Evolutionary conservation across 1,140 invertebrate genomes (phyloP).

Genomic region (Cryptotermes secundus): DNA sequence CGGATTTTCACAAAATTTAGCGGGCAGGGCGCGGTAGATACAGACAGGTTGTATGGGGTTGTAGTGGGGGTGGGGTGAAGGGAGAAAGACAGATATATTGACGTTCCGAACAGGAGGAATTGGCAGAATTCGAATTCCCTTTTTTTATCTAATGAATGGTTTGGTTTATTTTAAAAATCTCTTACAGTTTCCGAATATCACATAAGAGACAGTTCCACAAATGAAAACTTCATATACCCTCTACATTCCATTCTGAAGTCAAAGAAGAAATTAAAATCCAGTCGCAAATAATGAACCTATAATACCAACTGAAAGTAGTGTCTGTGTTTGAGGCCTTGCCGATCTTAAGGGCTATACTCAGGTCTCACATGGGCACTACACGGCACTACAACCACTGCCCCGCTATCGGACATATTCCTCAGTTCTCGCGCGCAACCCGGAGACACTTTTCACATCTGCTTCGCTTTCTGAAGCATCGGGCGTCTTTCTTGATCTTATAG

Average conservation of each 20-base stretch:
- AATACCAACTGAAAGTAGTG: no score
- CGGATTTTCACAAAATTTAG: constrained; percentile 17
- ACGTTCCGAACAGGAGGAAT: background rate
- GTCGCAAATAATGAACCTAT: background rate
- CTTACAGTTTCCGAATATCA: background rate
- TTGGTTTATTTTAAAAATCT: constrained; percentile 18
- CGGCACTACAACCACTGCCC: no score
- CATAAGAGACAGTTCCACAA: constrained; percentile 13
- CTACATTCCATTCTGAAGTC: background rate
- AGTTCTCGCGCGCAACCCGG: no score
- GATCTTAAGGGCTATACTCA: no score
- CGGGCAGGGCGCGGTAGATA: constrained; percentile 2
- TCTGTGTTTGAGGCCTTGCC: no score
- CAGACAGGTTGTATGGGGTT: background rate
- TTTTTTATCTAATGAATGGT: constrained; percentile 1
- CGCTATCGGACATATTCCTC: no score
- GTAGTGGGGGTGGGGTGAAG: background rate
- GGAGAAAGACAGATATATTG: background rate
- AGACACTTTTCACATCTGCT: no score
- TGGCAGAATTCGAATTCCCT: background rate
- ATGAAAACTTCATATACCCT: constrained; percentile 6
- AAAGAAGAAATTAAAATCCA: background rate
- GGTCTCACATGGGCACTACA: no score
- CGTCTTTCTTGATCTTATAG: no score
- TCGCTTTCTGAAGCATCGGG: no score